Evolutionary conservation across 2,888 invertebrate genomes (phyloP), one percentile per base, ranked within the genome.

Genomic region (Cyaniris semiargus): DNA sequence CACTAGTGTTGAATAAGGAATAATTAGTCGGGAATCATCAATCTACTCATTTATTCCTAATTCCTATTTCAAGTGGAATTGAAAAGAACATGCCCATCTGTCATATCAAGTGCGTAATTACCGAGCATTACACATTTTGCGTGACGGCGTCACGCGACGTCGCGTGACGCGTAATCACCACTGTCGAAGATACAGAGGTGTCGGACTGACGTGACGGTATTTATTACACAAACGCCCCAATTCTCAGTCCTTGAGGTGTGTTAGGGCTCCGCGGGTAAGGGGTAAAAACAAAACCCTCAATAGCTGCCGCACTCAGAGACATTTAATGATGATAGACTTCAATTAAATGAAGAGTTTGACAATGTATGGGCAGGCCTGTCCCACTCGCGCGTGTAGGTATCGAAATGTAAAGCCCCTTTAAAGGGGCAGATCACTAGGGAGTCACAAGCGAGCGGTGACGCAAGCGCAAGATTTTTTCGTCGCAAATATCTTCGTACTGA

Each of bases 111-210:
- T 66, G 66, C 66, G 72, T 77, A 70, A 80, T 82, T 84, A 82
- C 84, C 86, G 86, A 86, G 88, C 90, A 91, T 91, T 91, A 66
- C 90, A 92, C 89, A 87, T 88, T 88, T 90, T 90, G 85, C 85
- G 87, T 84, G 86, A 85, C 85, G 1, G 84, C 84, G 86, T 83
- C 91, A 91, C 90, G 92, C 88, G 82, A 91, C 86, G 85, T 91
- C 86, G 91, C 91, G 90, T 92, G 91, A 83, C 80, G n/a, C 8
- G 56, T 60, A 23, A 23, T 66, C 15, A 15, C 15, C 10, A 23
- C n/a, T 60, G 66, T 66, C 66, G 18, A 66, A 31, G 66, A 66
- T 66, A 66, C 66, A 4, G 60, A 66, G 66, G 66, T 66, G 66
- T 66, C 27, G 31, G 66, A 1, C 27, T 66, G 66, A 66, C 66